Evolutionary conservation across 2,888 invertebrate genomes (phyloP).

Genomic region (Nomada hirtipes): DNA sequence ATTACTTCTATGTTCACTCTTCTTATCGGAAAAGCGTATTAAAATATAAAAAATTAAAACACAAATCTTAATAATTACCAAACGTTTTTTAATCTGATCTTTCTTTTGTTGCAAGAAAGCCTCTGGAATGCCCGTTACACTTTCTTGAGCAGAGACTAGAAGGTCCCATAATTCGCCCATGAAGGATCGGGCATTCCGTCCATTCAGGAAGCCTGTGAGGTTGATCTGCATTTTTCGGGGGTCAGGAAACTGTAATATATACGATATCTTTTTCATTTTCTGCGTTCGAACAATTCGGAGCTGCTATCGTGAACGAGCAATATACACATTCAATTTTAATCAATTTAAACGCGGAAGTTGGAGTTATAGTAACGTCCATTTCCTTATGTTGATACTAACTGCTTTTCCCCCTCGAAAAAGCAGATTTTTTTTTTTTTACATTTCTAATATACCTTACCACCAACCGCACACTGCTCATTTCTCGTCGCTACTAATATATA

Average conservation of each 20-base stretch:
- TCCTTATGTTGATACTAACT: slow-evolving; percentile 73
- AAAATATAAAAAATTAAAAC: neutral
- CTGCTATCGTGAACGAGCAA: neutral
- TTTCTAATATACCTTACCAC: slow-evolving; percentile 77
- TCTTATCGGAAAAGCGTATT: no score
- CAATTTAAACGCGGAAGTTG: slow-evolving; percentile 24
- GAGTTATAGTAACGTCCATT: slow-evolving; percentile 34
- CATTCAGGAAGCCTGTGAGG: slow-evolving; percentile 99
- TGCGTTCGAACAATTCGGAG: neutral
- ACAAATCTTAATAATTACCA: slow-evolving; percentile 86
- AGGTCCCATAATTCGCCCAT: slow-evolving; percentile 99
- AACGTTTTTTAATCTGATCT: slow-evolving; percentile 96
- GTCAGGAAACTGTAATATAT: slow-evolving; percentile 93
- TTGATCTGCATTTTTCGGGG: slow-evolving; percentile 99
- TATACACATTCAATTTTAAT: slow-evolving; percentile 5
- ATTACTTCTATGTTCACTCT: slow-evolving; percentile 2
- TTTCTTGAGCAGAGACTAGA: slow-evolving; percentile 97
- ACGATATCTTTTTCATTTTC: slow-evolving; percentile 51
- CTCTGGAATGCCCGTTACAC: slow-evolving; percentile 97
- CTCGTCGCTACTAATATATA: slow-evolving; percentile 63
- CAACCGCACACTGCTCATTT: slow-evolving; percentile 42
- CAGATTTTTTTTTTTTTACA: slow-evolving; percentile 76
- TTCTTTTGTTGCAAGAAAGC: slow-evolving; percentile 98
- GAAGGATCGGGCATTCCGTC: slow-evolving; percentile 98
- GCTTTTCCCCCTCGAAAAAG: slow-evolving; percentile 85